Evolutionary conservation across 1,140 invertebrate species (phyloP).

Genomic region (Neotoxoptera formosana): DNA sequence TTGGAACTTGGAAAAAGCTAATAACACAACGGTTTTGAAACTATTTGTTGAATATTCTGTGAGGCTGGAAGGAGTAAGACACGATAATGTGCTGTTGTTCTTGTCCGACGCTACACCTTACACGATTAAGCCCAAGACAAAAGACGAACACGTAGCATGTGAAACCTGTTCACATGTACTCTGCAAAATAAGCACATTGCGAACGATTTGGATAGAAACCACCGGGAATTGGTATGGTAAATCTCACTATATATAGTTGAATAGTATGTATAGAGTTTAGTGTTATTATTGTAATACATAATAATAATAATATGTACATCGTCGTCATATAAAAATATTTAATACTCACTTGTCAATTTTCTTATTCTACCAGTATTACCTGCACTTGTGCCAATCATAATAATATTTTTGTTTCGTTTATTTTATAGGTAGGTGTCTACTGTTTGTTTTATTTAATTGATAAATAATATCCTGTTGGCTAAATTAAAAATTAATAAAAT

Average conservation of each 20-base stretch:
- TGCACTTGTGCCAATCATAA: not conserved
- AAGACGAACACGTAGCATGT: slow-evolving; percentile 50
- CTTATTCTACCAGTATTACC: not conserved
- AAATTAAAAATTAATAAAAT: not conserved
- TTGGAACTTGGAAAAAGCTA: too few species aligned
- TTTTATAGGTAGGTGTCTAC: not conserved
- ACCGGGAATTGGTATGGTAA: not conserved
- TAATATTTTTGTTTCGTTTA: not conserved
- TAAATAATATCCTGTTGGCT: not conserved
- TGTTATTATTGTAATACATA: not conserved
- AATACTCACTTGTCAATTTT: not conserved
- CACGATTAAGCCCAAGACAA: slow-evolving; percentile 54
- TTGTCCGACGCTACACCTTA: too few species aligned
- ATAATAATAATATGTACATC: not conserved
- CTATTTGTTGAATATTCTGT: too few species aligned
- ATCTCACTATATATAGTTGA: not conserved
- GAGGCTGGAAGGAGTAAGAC: too few species aligned
- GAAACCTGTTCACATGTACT: slow-evolving; percentile 51
- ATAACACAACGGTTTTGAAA: too few species aligned
- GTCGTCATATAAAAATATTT: too few species aligned
- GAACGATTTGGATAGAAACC: not conserved
- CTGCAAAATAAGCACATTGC: not conserved
- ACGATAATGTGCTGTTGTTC: too few species aligned
- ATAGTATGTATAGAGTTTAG: too few species aligned
- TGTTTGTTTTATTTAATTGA: not conserved